Base-by-base conservation (phyloP, 2,113 vertebrate genomes). In the Illadopsis cleaveri region DNA sequence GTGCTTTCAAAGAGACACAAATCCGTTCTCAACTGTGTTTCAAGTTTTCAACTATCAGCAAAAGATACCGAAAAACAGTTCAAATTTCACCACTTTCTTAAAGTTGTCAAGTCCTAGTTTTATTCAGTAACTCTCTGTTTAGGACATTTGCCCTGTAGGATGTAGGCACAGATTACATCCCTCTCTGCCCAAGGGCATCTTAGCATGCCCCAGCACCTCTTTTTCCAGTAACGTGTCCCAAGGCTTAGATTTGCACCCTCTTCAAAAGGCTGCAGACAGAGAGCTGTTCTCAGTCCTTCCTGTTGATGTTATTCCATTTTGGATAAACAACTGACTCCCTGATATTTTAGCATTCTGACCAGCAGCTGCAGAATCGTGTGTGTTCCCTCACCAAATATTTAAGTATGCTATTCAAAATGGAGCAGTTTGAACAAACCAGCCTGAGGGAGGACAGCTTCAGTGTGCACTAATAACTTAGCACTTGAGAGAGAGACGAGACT, bases 371-470 rank as follows among this genome's bases (percentile, higher is more conserved):
- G 66, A 71, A 78, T 19, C 3, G 1, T 44, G 75, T 89, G 14
- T 82, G 33, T 48, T 90, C 30, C 19, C 37, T 54, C 42, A 38
- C 62, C 91, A 91, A 69, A 69, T 86, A 86, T 89, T 89, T 80
- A 92, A 89, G n/a, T 40, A 25, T 37, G 47, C 30, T 73, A 6
- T 73, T 81, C 81, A 62, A 91, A 91, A 64, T 62, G 56, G 47
- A 91, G 56, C 47, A 58, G 47, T 89, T 62, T 45, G 83, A 93
- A 47, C 54, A 86, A 71, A 89, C 1, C 12, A 70, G 54, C 86
- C 95, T 93, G 81, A 95, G 89, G 83, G 86, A 95, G 33, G 23
- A 64, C 72, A 53, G 37, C 48, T 92, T 64, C 82, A 82, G 28
- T 4, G 5, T 45, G 37, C 45, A n/a, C 64, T 77, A 91, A 70